Conservation (phyloP, 2,888 invertebrate species). For the Pristionchus japonicus region DNA sequence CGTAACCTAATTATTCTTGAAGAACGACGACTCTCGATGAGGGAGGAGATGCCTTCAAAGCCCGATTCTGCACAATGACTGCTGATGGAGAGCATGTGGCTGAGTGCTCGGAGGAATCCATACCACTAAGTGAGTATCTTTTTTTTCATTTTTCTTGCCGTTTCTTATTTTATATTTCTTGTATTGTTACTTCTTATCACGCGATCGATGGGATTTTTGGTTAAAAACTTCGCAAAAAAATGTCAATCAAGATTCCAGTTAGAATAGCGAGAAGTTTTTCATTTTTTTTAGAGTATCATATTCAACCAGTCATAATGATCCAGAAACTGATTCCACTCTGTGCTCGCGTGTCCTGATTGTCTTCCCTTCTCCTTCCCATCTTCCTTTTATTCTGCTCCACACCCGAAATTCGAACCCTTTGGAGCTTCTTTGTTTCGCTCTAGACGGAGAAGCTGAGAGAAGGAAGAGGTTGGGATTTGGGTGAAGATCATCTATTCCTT, state of each 20-base stretch:
- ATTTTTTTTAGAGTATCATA: too few species aligned
- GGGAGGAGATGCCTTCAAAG: conserved; percentile 57
- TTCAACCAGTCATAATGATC: background rate
- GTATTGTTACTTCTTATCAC: too few species aligned
- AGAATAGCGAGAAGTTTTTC: too few species aligned
- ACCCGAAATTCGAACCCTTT: conserved; percentile 6
- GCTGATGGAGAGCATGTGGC: conserved; percentile 41
- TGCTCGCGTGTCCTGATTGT: background rate
- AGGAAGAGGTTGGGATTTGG: background rate
- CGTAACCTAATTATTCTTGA: background rate
- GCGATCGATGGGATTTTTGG: too few species aligned
- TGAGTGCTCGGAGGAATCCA: conserved; percentile 52
- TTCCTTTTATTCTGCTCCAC: background rate
- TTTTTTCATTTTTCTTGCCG: background rate
- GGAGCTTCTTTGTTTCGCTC: background rate
- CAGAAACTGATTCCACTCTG: background rate
- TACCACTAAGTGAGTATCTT: conserved; percentile 49
- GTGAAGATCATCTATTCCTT: background rate
- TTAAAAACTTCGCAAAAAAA: too few species aligned
- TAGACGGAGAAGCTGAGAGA: background rate
- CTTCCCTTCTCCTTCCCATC: background rate
- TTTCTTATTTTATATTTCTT: too few species aligned
- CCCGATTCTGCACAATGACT: conserved; percentile 55
- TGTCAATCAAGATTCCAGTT: too few species aligned
- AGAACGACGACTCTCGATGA: conserved; percentile 50